Evolutionary conservation across 2,888 invertebrate genomes (phyloP).

Genomic region (Drosophila lacicola): DNA sequence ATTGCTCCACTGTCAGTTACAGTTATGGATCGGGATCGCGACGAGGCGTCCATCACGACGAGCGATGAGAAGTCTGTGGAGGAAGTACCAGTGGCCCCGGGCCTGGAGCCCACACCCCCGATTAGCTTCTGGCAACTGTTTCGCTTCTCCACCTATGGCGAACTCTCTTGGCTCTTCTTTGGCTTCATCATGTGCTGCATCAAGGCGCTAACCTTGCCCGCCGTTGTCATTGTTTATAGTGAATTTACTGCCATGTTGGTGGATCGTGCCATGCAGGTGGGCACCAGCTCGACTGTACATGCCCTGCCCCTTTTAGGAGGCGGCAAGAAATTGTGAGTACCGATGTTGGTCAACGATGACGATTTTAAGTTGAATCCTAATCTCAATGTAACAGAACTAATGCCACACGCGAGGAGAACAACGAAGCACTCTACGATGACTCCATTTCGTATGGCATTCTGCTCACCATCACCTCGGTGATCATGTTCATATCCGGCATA

Average conservation of each 20-base stretch:
- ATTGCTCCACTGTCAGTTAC: slow-evolving; percentile 17
- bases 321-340: slow-evolving; percentile 87
- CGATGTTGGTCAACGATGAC: no score
- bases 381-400: slow-evolving; percentile 84
- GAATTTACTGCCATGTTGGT: slow-evolving; percentile 90
- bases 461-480: slow-evolving; percentile 86
- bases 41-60: slow-evolving; percentile 69
- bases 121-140: slow-evolving; percentile 79
- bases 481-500: slow-evolving; percentile 88
- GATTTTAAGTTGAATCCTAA: neutral
- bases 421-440: slow-evolving; percentile 88
- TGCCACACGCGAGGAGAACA: slow-evolving; percentile 86
- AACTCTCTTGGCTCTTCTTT: slow-evolving; percentile 86
- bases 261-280: slow-evolving; percentile 87
- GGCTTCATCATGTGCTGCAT: slow-evolving; percentile 87
- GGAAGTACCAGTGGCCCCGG: slow-evolving; percentile 69
- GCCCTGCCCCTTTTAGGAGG: slow-evolving; percentile 88
- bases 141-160: slow-evolving; percentile 88
- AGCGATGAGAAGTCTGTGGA: slow-evolving; percentile 67
- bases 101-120: slow-evolving; percentile 72
- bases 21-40: slow-evolving; percentile 80
- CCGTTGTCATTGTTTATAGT: slow-evolving; percentile 90
- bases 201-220: slow-evolving; percentile 88
- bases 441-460: slow-evolving; percentile 89
- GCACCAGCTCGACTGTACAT: slow-evolving; percentile 87